Evolutionary conservation across 2,888 invertebrate genomes (phyloP).

Genomic region (Thera britannica): DNA sequence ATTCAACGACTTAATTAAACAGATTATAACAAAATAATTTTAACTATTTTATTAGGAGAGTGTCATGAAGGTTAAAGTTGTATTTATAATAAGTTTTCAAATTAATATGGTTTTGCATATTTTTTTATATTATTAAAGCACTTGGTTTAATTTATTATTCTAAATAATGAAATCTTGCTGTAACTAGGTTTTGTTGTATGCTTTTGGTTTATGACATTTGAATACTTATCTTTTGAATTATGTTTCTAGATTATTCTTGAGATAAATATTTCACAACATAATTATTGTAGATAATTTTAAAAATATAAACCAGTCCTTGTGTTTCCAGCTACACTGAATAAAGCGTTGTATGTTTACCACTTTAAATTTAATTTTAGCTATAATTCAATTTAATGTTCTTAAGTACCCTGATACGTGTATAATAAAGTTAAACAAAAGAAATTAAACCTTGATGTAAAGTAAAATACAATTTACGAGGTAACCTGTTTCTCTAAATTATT

Average conservation of each 20-base stretch:
- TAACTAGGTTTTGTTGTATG: slow-evolving; percentile 2
- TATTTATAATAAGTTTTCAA: background rate
- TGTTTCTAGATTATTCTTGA: slow-evolving; percentile 19
- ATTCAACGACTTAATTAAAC: background rate
- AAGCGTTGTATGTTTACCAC: slow-evolving; percentile 14
- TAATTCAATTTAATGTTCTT: slow-evolving; percentile 29
- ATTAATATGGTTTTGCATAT: background rate
- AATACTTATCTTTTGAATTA: slow-evolving; percentile 13
- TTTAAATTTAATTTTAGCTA: slow-evolving; percentile 24
- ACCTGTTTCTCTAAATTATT: slow-evolving; percentile 20
- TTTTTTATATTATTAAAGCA: background rate
- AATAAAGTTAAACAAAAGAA: slow-evolving; percentile 25
- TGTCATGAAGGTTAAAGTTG: too few relatives aligned
- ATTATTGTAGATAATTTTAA: background rate
- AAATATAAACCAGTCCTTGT: background rate
- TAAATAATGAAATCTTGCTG: slow-evolving; percentile 4
- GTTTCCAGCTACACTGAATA: background rate
- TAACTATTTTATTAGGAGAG: too few relatives aligned
- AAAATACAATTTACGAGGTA: slow-evolving; percentile 13
- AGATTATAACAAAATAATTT: background rate
- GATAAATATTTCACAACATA: slow-evolving; percentile 6
- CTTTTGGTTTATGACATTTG: slow-evolving; percentile 1
- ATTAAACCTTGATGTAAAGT: slow-evolving; percentile 11
- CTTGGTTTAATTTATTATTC: background rate
- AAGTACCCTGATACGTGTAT: background rate